phyloP scores from a whole-genome alignment of 53 echinoderm and acorn worm species.

The Antedon mediterranea region DNA sequence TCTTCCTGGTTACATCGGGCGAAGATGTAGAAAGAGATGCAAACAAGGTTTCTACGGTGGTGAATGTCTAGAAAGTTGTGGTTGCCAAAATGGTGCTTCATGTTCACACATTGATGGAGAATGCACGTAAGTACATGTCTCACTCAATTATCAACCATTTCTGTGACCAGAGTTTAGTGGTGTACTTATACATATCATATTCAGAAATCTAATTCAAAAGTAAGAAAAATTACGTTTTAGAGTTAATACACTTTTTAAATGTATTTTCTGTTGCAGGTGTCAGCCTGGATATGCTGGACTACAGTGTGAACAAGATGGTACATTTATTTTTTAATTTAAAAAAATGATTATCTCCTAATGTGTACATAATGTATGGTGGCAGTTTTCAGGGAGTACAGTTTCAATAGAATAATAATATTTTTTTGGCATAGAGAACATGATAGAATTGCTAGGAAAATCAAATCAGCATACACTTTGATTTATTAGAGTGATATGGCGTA shows the following conservation, averaged over 20 bases:
- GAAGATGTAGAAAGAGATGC: slow-evolving; percentile 30
- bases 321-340: slow-evolving; percentile 5
- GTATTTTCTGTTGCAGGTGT: slow-evolving; percentile 29
- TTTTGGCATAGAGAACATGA: too few species aligned
- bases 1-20: slow-evolving; percentile 42
- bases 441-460: too few species aligned
- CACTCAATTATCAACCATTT: not conserved
- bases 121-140: slow-evolving; percentile 31
- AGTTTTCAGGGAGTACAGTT: too few species aligned
- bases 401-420: too few species aligned
- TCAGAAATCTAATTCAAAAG: too few species aligned
- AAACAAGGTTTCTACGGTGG: slow-evolving; percentile 38
- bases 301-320: slow-evolving; percentile 52
- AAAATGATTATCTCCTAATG: too few species aligned
- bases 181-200: too few species aligned
- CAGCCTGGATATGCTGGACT: slow-evolving; percentile 36
- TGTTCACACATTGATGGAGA: slow-evolving; percentile 48
- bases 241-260: not conserved
- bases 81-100: slow-evolving; percentile 39
- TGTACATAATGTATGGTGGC: too few species aligned
- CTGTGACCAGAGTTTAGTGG: too few species aligned
- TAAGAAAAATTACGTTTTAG: too few species aligned
- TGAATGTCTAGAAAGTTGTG: slow-evolving; percentile 28
- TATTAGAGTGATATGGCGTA: too few species aligned
- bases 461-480: too few species aligned